These are phyloP conservation scores for Hapalemur alaotrensis DNA, from an alignment of 2,797 vertebrate species.

Conservation along the genomic window DNA sequence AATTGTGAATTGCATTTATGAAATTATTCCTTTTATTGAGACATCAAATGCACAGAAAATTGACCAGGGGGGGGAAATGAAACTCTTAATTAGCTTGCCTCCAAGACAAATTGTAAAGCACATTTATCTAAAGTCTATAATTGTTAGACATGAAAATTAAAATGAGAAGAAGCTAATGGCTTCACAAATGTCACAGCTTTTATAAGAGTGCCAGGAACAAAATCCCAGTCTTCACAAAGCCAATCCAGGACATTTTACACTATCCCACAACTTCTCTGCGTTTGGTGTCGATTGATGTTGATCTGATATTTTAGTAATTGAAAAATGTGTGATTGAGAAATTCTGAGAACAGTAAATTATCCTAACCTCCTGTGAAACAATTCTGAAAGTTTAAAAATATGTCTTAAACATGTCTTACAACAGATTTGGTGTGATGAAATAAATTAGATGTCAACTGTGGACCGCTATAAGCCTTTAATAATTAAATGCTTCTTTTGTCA, in stretches of 20 bases:
- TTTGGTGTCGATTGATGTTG: neutral
- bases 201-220: neutral
- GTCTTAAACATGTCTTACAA: neutral
- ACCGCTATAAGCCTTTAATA: slow-evolving; percentile 70
- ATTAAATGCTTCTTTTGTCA: slow-evolving; percentile 82
- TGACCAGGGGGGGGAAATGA: neutral
- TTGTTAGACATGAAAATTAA: neutral
- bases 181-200: neutral
- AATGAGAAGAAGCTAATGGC: neutral
- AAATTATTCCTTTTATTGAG: neutral
- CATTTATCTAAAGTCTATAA: neutral
- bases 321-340: neutral
- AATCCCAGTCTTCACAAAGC: neutral
- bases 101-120: neutral
- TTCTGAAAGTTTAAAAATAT: neutral
- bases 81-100: neutral
- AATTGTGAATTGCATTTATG: neutral
- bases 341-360: neutral
- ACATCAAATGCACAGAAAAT: neutral
- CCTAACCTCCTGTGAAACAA: neutral
- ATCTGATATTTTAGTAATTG: neutral
- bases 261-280: neutral
- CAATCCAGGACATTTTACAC: neutral
- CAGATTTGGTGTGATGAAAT: slow-evolving; percentile 59
- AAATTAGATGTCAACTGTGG: slow-evolving; percentile 64